Conservation (phyloP, 2,113 vertebrate species). For the Theristicus caerulescens region DNA sequence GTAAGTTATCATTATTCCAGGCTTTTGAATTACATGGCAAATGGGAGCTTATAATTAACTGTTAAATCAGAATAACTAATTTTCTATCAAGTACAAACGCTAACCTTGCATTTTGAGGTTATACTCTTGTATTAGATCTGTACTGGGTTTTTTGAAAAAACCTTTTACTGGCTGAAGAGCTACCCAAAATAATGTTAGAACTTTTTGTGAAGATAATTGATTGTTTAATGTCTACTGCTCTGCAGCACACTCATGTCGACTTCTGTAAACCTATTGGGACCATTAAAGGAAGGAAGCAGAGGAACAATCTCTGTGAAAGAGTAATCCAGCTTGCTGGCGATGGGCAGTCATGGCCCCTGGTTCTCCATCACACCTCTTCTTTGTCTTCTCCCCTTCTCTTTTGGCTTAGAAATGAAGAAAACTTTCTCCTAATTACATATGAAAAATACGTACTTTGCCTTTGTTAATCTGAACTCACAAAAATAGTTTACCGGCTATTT, state of each 20-base stretch:
- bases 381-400: background rate
- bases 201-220: background rate
- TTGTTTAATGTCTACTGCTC: background rate
- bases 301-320: background rate
- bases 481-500: background rate
- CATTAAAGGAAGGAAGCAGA: background rate
- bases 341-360: background rate
- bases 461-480: background rate
- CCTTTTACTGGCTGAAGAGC: background rate
- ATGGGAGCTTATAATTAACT: constrained; percentile 39
- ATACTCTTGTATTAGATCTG: background rate
- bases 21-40: constrained; percentile 12
- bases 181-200: background rate
- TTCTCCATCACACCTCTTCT: background rate
- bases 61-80: constrained; percentile 20
- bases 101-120: background rate
- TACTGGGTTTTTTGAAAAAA: background rate
- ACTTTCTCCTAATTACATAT: background rate
- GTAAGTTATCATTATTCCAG: background rate
- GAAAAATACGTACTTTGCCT: background rate
- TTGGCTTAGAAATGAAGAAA: background rate
- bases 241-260: fast-evolving
- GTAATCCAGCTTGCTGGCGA: background rate
- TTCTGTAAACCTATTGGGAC: background rate
- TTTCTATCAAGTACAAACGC: background rate